Conservation (phyloP, 2,888 invertebrate species). For the Pyrgus malvae region DNA sequence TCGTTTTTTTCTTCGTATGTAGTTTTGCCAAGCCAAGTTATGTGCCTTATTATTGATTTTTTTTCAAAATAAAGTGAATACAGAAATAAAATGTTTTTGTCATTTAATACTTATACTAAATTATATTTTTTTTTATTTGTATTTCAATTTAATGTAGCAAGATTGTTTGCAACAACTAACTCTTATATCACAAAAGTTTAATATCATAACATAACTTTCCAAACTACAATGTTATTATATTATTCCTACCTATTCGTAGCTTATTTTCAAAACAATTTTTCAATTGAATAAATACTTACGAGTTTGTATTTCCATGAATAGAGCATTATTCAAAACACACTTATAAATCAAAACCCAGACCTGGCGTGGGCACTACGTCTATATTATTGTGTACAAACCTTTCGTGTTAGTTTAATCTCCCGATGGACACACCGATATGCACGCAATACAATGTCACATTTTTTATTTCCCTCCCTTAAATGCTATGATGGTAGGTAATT, state of each 20-base stretch:
- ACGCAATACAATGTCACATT: constrained; percentile 25
- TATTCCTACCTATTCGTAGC: background rate
- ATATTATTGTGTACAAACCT: constrained; percentile 23
- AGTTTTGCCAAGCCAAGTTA: no score
- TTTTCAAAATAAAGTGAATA: no score
- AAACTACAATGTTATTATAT: background rate
- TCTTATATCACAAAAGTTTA: background rate
- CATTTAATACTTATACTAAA: no score
- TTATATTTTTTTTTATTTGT: no score
- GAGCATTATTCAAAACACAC: constrained; percentile 21
- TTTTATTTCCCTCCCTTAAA: constrained; percentile 7
- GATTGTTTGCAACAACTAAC: background rate
- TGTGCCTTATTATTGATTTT: no score
- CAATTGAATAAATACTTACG: background rate
- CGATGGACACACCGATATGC: constrained; percentile 24
- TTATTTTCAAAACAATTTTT: background rate
- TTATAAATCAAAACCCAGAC: constrained; percentile 21
- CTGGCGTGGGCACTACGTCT: constrained; percentile 21
- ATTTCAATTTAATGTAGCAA: no score
- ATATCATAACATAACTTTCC: background rate
- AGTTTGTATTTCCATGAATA: constrained; percentile 6
- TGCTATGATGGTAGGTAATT: constrained; percentile 5
- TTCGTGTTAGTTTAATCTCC: constrained; percentile 27
- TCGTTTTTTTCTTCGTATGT: no score
- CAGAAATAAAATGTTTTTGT: no score